Evolutionary conservation across 2,797 vertebrate genomes (phyloP), one percentile per base, ranked within the genome.

Genomic region (Anas flavirostris): DNA sequence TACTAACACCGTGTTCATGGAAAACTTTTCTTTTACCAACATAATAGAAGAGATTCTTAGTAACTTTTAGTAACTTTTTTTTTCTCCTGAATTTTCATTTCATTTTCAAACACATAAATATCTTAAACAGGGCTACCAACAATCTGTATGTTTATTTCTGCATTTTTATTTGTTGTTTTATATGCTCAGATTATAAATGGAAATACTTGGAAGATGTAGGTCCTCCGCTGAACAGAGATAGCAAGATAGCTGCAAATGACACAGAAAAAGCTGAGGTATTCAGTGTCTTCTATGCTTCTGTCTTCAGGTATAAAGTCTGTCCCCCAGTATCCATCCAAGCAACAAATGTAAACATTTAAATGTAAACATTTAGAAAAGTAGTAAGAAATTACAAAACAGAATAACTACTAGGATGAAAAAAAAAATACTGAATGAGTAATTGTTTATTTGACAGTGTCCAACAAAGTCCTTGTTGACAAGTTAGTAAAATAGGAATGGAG

Each of bases 81-180:
- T 25, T 25, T 50, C 25, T 50, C 16, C 10, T 68, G 28, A 41
- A 46, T 64, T 83, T 89, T 52, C 26, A 52, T 16, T 52, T 52
- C 28, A 55, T 55, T 55, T 55, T 55, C 52, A 55, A 55, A 31
- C 16, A 33, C 1, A 6, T 3, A 1, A 59, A 59, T 52, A 60
- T 10, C 31, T 33, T 41, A 82, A 58, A 9, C 0, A 1, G 1
- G 78, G 55, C 8, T 59, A 4, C 5, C 23, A 70, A 16, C 1
- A 53, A 28, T 67, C 5, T 37, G 6, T 18, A 18, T 2, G 2
- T 59, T 82, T 67, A 29, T 62, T 73, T 50, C 6, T 63, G 4
- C 2, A 21, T 59, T 78, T 77, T 67, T 21, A n/a, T 74, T 80
- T 83, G 3, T 3, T 67, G 13, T 37, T 55, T 95, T 86, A 63